Conservation (phyloP, 1,140 invertebrate genomes). For the Coboldia fuscipes region DNA sequence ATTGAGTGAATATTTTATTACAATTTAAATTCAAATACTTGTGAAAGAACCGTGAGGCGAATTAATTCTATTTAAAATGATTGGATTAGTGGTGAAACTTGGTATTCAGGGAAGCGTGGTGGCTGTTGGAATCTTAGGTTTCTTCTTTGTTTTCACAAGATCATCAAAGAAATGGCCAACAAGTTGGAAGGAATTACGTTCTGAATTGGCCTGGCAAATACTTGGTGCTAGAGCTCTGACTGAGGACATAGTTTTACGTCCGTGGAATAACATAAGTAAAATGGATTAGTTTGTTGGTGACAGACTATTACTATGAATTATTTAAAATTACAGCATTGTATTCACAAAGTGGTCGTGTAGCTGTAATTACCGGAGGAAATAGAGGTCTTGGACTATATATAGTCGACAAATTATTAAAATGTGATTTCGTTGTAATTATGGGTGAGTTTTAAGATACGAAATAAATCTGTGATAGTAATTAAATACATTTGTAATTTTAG, state of each 20-base stretch:
- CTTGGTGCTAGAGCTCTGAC: constrained; percentile 25
- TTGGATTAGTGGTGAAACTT: too few relatives aligned
- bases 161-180: constrained; percentile 19
- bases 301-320: neutral
- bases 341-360: constrained; percentile 37
- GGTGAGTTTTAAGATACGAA: constrained; percentile 28
- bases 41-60: too few relatives aligned
- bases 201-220: constrained; percentile 27
- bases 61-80: too few relatives aligned
- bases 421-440: constrained; percentile 66
- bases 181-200: constrained; percentile 22
- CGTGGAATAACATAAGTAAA: constrained; percentile 30
- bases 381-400: constrained; percentile 69
- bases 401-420: constrained; percentile 52
- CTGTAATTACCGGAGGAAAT: constrained; percentile 72
- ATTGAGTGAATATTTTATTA: too few relatives aligned
- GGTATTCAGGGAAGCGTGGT: too few relatives aligned
- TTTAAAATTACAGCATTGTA: constrained; percentile 26
- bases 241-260: constrained; percentile 25
- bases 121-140: too few relatives aligned
- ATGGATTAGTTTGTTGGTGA: neutral
- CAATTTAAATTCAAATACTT: too few relatives aligned
- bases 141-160: too few relatives aligned
- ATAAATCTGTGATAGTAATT: constrained; percentile 2
- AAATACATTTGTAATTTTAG: constrained; percentile 21